phyloP scores from a whole-genome alignment of 2,888 invertebrate species.

The Eupsilia transversa region DNA sequence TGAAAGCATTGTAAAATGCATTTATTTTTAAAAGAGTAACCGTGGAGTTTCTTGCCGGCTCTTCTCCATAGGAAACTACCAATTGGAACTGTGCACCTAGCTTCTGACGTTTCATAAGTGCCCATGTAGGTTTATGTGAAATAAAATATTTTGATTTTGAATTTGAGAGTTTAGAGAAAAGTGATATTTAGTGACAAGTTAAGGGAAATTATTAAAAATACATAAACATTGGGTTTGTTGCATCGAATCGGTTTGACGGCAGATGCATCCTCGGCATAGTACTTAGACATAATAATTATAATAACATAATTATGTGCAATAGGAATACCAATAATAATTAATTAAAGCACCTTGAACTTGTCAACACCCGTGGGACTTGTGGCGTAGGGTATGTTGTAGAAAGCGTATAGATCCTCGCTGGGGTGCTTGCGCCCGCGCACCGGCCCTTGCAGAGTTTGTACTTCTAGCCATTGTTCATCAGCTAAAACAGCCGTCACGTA shows the following conservation, averaged over 20 bases:
- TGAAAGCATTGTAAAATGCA: too few relatives aligned
- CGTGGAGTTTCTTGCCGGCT: too few relatives aligned
- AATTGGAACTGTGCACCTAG: too few relatives aligned
- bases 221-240: too few relatives aligned
- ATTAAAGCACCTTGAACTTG: slow-evolving; percentile 62
- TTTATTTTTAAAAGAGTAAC: too few relatives aligned
- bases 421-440: slow-evolving; percentile 71
- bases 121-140: too few relatives aligned
- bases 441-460: slow-evolving; percentile 68
- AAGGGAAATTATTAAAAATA: too few relatives aligned
- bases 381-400: slow-evolving; percentile 77
- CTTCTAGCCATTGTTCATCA: slow-evolving; percentile 55
- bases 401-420: slow-evolving; percentile 66
- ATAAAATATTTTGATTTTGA: too few relatives aligned
- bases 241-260: neutral
- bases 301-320: neutral
- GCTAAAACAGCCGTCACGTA: slow-evolving; percentile 17
- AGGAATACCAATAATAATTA: neutral
- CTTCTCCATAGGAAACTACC: too few relatives aligned
- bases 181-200: too few relatives aligned
- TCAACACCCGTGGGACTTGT: slow-evolving; percentile 70
- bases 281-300: neutral
- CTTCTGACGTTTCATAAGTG: too few relatives aligned
- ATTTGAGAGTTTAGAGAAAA: too few relatives aligned
- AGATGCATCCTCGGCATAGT: neutral